Base-by-base conservation (phyloP, 2,113 vertebrate genomes). In the Entomyzon cyanotis region DNA sequence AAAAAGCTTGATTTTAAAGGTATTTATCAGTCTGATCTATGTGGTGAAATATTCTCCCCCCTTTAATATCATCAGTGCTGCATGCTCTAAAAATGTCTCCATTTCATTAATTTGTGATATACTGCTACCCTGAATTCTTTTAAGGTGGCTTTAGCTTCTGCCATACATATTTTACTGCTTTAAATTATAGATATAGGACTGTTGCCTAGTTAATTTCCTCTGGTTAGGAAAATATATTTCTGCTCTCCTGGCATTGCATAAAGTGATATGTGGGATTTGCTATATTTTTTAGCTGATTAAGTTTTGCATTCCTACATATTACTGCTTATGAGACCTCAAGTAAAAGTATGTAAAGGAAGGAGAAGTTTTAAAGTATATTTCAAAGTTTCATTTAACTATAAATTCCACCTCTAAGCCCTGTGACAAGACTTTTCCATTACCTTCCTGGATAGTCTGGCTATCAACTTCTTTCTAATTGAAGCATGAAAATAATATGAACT, bases 401-500 rank as follows among this genome's bases (percentile, higher is more conserved):
- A 95, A 95, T 96, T 95, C 68, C 82, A 74, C 74, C 75, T 84
- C 94, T 95, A 96, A 92, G 71, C 77, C 94, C 83, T 13, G 35
- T 79, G 95, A 94, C 93, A 96, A 95, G 90, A 81, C 90, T 97
- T 97, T 97, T 93, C 93, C 95, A 96, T 96, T 97, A 97, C 95
- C 91, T 78, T 95, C 84, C 44, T 85, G 93, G 90, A 87, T 76
- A 91, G 90, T 56, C 89, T 96, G 90, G 77, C 93, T 94, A 96
- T 97, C 95, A 86, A n/a, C 89, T 95, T 94, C 93, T 95, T 96
- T 94, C 93, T 97, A 97, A 97, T 94, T 97, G 96, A 96, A 97
- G 95, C 96, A 96, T 97, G 97, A 95, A 97, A 97, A 97, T 94
- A 97, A 97, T 96, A 95, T 96, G 96, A 97, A 96, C 94, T 80